A percentile compares a stretch with the other conserved stretches of the same genome.
Evolutionary conservation across 2,113 vertebrate species (phyloP).

Genomic region (Stegastes partitus): DNA sequence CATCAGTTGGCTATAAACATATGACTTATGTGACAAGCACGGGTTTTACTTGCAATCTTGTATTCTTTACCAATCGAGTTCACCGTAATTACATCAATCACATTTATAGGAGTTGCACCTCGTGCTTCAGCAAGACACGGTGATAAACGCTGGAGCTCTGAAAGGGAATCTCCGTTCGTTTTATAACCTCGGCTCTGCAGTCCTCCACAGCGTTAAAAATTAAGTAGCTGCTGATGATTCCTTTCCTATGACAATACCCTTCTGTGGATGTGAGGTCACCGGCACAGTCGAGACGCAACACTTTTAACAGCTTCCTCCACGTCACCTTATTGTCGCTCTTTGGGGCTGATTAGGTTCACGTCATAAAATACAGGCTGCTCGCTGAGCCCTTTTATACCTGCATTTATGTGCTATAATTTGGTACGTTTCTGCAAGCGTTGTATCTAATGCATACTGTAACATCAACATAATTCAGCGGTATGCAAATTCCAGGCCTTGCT

Average conservation of each 20-base stretch:
- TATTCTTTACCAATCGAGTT: conserved; percentile 49
- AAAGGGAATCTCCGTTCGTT: conserved; percentile 42
- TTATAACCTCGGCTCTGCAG: conserved; percentile 33
- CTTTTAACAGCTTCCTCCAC: conserved; percentile 24
- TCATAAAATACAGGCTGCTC: conserved; percentile 31
- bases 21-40: conserved; percentile 25
- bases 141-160: conserved; percentile 50
- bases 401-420: conserved; percentile 45
- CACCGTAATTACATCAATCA: conserved; percentile 57
- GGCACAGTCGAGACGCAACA: conserved; percentile 4
- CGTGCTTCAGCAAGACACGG: conserved; percentile 24
- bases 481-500: conserved; percentile 53
- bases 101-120: conserved; percentile 50
- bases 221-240: conserved; percentile 23
- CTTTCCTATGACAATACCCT: conserved; percentile 12
- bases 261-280: conserved; percentile 17
- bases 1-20: conserved; percentile 27
- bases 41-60: conserved; percentile 47
- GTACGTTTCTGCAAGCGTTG: conserved; percentile 41
- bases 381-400: conserved; percentile 47
- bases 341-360: conserved; percentile 44
- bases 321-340: conserved; percentile 21
- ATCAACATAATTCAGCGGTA: conserved; percentile 53
- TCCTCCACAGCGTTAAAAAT: conserved; percentile 19
- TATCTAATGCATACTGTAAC: conserved; percentile 42